Evolutionary conservation across 2,797 vertebrate species (phyloP).

Genomic region (Tokudaia muenninki): DNA sequence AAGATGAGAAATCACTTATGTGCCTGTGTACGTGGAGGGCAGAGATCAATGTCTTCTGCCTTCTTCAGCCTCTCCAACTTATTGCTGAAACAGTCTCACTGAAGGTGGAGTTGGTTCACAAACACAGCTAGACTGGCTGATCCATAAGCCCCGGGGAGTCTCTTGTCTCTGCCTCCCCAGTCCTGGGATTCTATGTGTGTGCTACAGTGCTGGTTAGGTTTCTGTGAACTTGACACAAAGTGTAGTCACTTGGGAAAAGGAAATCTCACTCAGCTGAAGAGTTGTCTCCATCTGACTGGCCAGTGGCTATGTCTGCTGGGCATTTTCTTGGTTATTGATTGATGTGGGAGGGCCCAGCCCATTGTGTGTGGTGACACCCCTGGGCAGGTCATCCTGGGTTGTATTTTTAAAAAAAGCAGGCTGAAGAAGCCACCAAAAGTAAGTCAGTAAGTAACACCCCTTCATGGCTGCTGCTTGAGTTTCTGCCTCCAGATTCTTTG

Average conservation of each 20-base stretch:
- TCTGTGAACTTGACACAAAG: neutral
- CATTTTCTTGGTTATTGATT: neutral
- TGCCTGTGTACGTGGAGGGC: neutral
- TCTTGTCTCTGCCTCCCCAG: neutral
- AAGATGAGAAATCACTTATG: neutral
- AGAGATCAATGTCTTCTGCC: neutral
- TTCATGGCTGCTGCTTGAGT: neutral
- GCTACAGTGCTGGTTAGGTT: neutral
- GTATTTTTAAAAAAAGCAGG: neutral
- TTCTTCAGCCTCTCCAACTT: neutral
- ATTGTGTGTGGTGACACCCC: no score
- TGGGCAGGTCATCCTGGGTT: neutral
- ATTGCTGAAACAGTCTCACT: neutral
- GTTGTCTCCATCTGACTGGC: neutral
- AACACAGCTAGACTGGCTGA: neutral
- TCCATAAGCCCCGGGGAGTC: neutral
- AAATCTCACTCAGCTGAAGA: neutral
- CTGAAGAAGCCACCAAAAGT: neutral
- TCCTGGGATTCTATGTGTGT: no score
- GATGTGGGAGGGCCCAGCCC: neutral
- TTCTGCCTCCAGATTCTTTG: neutral
- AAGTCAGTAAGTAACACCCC: neutral
- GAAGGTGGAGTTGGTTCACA: neutral
- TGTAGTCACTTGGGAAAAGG: neutral
- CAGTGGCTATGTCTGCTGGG: neutral